phyloP scores from a whole-genome alignment of 2,888 invertebrate species.

The Helleia helle region DNA sequence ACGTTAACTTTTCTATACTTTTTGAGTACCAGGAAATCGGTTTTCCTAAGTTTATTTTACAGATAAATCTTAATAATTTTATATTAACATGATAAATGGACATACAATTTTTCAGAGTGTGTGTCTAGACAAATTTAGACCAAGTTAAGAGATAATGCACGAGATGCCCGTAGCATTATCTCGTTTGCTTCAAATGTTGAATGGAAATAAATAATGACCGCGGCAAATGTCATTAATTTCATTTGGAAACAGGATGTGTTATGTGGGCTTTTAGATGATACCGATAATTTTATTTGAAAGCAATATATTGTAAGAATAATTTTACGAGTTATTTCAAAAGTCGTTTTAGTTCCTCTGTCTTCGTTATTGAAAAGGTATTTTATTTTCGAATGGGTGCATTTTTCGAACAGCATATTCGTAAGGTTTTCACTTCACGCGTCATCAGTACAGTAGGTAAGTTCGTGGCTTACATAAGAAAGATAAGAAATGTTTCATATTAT shows the following conservation, averaged over 20 bases:
- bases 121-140: background rate
- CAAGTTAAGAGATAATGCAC: slow-evolving; percentile 1
- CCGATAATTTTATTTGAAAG: background rate
- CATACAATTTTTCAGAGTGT: background rate
- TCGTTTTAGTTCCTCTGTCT: no score
- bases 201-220: slow-evolving; percentile 27
- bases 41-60: background rate
- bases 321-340: no score
- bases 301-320: slow-evolving; percentile 1
- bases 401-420: no score
- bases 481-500: no score
- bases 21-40: background rate
- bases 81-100: background rate
- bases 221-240: slow-evolving; percentile 49
- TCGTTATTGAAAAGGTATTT: no score
- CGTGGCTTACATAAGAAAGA: no score
- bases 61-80: no score
- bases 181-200: slow-evolving; percentile 15
- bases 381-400: no score
- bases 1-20: no score
- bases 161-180: slow-evolving; percentile 15
- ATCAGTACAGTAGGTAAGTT: no score
- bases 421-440: no score
- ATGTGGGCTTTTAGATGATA: slow-evolving; percentile 22
- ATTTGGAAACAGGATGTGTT: slow-evolving; percentile 48